These are phyloP conservation scores for Drosophila santomea DNA, from an alignment of 1,140 invertebrate genomes.

Conservation along the genomic window DNA sequence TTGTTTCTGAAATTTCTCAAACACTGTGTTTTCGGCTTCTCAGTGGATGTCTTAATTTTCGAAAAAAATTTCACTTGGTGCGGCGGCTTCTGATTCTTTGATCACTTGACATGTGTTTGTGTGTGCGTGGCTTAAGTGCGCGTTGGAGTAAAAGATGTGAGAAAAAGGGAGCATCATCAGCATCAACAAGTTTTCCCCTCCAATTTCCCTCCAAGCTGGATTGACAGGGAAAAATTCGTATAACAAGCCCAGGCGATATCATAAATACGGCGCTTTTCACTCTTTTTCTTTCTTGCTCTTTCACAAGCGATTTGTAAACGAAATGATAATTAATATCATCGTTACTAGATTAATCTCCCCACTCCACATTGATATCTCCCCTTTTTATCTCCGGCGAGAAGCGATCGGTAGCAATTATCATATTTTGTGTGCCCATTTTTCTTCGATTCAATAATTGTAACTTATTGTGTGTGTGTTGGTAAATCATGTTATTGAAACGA, in stretches of 20 bases:
- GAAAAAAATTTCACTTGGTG: conserved; percentile 51
- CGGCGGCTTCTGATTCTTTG: conserved; percentile 64
- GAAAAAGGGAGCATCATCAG: conserved; percentile 76
- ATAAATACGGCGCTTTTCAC: conserved; percentile 67
- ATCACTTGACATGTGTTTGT: conserved; percentile 68
- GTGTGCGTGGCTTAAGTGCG: conserved; percentile 60
- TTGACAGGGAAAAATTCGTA: conserved; percentile 14
- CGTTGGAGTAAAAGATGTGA: conserved; percentile 68
- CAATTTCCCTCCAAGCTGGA: background rate
- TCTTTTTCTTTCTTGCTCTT: conserved; percentile 2
- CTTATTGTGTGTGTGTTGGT: conserved; percentile 73
- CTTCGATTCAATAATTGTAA: conserved; percentile 77
- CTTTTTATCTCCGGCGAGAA: conserved; percentile 25
- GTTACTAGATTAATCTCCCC: conserved; percentile 68
- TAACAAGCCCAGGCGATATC: conserved; percentile 60
- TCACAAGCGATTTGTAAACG: conserved; percentile 65
- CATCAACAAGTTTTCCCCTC: conserved; percentile 60
- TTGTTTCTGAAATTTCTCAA: conserved; percentile 73
- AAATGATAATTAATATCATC: conserved; percentile 83
- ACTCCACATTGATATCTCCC: background rate
- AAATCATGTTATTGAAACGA: conserved; percentile 80
- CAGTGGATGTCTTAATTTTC: conserved; percentile 66
- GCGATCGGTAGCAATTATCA: conserved; percentile 76
- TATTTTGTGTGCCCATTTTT: conserved; percentile 59
- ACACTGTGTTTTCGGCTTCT: conserved; percentile 49